A percentile compares a stretch with the other conserved stretches of the same genome.
phyloP scores from a whole-genome alignment of 2,113 vertebrate genomes.

The Corythornis vintsioides region DNA sequence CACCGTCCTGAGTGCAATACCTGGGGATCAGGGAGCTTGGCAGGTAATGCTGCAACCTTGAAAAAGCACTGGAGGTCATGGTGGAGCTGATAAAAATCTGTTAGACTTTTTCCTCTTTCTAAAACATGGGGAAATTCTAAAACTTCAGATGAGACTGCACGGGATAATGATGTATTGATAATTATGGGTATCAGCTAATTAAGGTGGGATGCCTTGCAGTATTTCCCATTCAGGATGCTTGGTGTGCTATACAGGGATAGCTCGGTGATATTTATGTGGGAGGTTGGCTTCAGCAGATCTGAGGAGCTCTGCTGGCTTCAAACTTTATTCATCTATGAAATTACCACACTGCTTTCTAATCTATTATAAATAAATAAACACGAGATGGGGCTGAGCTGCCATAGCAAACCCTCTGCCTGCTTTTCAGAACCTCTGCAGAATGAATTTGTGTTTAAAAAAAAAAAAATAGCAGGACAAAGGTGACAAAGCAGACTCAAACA shows the following conservation, averaged over 20 bases:
- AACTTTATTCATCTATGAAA: slow-evolving; percentile 62
- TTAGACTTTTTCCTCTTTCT: not conserved
- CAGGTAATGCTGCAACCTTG: not conserved
- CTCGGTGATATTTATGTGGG: not conserved
- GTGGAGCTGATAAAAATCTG: not conserved
- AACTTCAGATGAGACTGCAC: not conserved
- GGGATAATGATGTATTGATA: not conserved
- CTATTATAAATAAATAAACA: slow-evolving; percentile 44
- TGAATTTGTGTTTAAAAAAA: slow-evolving; percentile 52
- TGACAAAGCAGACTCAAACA: slow-evolving; percentile 78
- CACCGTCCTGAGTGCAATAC: not conserved
- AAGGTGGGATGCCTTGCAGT: not conserved
- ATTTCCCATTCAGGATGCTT: not conserved
- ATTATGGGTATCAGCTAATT: not conserved
- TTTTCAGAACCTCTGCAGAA: slow-evolving; percentile 45
- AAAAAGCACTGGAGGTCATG: not conserved
- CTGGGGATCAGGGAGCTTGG: accelerated
- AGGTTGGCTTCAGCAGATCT: not conserved
- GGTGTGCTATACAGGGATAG: not conserved
- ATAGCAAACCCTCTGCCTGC: slow-evolving; percentile 36
- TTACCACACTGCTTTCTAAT: slow-evolving; percentile 17
- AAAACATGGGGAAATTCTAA: not conserved
- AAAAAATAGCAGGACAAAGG: slow-evolving; percentile 71
- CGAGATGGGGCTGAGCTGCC: slow-evolving; percentile 36
- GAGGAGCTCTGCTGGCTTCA: not conserved